Percentiles rank a stretch among this genome's conserved stretches.
Conservation (phyloP, 1,140 invertebrate genomes). For the Belonocnema kinseyi region DNA sequence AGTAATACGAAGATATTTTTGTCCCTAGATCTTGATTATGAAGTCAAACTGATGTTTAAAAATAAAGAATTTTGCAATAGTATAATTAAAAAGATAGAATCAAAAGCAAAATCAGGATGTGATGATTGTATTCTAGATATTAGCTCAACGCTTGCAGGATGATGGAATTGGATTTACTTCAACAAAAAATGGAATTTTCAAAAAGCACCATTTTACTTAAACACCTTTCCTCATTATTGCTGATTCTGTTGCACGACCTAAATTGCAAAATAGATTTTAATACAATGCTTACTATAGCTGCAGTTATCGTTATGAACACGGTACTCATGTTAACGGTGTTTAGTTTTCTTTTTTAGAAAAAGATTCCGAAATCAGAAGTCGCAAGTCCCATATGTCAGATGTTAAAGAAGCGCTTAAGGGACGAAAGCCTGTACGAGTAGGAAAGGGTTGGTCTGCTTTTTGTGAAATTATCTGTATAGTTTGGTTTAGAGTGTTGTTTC, state of each 20-base stretch:
- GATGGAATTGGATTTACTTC: not conserved
- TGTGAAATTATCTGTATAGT: conserved; percentile 29
- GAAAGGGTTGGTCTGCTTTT: conserved; percentile 34
- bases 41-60: not conserved
- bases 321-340: conserved; percentile 31
- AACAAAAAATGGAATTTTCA: not conserved
- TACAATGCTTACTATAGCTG: conserved; percentile 48
- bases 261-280: conserved; percentile 45
- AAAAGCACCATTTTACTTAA: not conserved
- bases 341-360: conserved; percentile 45
- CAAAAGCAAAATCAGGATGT: not conserved
- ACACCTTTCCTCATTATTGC: conserved; percentile 8
- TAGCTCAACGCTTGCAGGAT: not conserved
- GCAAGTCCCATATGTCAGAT: conserved; percentile 44
- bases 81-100: not conserved
- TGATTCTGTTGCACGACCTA: conserved; percentile 44
- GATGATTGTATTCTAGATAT: not conserved
- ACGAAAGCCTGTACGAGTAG: conserved; percentile 12
- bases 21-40: not conserved
- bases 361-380: conserved; percentile 35
- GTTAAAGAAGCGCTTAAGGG: conserved; percentile 23
- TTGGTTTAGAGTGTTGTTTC: conserved; percentile 38
- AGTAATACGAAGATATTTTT: not conserved
- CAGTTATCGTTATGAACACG: conserved; percentile 44
- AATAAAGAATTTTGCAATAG: not conserved